A percentile compares a stretch with the other conserved stretches of the same genome.
Evolutionary conservation across 2,113 vertebrate genomes (phyloP).

Genomic region (Gallinago media): DNA sequence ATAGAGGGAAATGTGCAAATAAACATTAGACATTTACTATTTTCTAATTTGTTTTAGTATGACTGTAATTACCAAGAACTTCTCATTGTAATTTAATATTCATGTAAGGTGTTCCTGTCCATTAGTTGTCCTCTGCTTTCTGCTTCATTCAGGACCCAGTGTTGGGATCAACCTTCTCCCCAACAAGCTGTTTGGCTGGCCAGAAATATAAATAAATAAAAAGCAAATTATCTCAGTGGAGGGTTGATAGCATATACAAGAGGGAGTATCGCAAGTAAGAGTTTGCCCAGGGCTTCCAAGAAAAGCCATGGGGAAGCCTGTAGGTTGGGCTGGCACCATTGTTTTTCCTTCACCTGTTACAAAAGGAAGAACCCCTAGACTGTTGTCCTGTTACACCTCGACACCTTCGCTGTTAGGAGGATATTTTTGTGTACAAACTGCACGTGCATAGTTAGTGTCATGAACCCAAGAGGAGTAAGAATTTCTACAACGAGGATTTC

Average conservation of each 20-base stretch:
- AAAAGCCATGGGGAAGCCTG: not conserved
- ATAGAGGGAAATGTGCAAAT: not conserved
- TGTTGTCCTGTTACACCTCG: fast-evolving
- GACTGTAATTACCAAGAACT: not conserved
- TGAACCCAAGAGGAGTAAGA: not conserved
- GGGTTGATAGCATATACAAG: not conserved
- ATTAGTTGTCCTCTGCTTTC: not conserved
- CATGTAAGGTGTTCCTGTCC: not conserved
- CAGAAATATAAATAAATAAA: not conserved
- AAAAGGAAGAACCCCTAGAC: not conserved
- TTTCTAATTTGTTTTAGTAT: not conserved
- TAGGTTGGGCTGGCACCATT: not conserved
- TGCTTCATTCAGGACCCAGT: not conserved
- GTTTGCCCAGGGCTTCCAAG: not conserved
- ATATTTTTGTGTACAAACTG: not conserved
- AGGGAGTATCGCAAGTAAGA: not conserved
- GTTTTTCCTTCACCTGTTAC: not conserved
- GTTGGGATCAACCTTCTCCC: not conserved
- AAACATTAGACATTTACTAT: not conserved
- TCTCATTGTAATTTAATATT: not conserved
- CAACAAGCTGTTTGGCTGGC: not conserved
- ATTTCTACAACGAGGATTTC: not conserved
- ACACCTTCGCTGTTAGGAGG: not conserved
- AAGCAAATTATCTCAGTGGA: not conserved
- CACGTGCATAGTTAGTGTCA: not conserved